These are phyloP conservation scores for Phrynocephalus versicolor DNA, from an alignment of 2,113 vertebrate genomes.

Conservation along the genomic window DNA sequence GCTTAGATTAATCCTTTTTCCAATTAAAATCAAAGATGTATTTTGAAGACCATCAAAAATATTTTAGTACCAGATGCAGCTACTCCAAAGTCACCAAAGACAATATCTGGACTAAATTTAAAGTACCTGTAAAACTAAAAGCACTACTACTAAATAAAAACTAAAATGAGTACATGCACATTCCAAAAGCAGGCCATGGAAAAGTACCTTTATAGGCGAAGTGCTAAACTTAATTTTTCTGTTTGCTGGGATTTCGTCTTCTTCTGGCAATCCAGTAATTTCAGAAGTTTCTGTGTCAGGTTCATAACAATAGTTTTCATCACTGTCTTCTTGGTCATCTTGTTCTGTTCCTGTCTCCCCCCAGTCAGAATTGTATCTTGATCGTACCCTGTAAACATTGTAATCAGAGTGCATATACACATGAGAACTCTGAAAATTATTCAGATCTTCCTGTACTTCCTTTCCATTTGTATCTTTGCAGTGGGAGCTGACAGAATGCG, in stretches of 20 bases:
- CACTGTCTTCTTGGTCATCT: slow-evolving; percentile 90
- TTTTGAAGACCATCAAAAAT: slow-evolving; percentile 3
- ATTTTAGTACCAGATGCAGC: neutral
- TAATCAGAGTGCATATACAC: slow-evolving; percentile 84
- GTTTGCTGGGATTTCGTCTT: slow-evolving; percentile 87
- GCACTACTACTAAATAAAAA: neutral
- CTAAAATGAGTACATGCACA: neutral
- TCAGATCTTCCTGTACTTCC: slow-evolving; percentile 64
- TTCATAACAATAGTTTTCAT: slow-evolving; percentile 87
- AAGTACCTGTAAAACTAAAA: neutral
- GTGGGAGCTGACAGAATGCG: slow-evolving; percentile 41
- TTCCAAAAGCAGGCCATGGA: rapidly evolving
- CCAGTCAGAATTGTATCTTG: slow-evolving; percentile 87
- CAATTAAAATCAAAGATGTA: neutral
- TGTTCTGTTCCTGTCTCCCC: slow-evolving; percentile 91
- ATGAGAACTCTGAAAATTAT: slow-evolving; percentile 68
- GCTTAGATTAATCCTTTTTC: slow-evolving; percentile 14
- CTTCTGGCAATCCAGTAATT: slow-evolving; percentile 88
- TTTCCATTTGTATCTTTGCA: slow-evolving; percentile 63
- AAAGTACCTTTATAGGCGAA: slow-evolving; percentile 91
- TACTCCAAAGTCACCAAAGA: slow-evolving; percentile 26
- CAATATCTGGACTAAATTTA: neutral
- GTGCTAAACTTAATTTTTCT: slow-evolving; percentile 95
- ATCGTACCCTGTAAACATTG: slow-evolving; percentile 85
- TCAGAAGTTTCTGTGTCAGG: slow-evolving; percentile 89